Percentiles rank a stretch among this genome's conserved stretches.
Conservation (phyloP, 2,888 invertebrate genomes). For the Abscondita cerata region DNA sequence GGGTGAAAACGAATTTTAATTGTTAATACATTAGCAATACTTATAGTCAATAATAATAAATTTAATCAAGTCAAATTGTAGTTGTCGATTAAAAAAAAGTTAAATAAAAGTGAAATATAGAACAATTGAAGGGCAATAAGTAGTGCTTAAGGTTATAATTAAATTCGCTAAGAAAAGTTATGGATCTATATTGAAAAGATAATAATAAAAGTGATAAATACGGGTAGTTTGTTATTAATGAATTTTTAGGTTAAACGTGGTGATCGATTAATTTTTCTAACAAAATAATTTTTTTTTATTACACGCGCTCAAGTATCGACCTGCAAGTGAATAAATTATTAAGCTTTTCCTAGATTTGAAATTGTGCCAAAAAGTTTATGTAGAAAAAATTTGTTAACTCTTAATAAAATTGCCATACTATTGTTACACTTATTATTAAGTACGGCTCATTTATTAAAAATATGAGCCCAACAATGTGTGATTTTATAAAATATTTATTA, state of each 20-base stretch:
- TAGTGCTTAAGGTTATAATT: constrained; percentile 26
- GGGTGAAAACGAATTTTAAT: constrained; percentile 17
- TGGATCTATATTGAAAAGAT: constrained; percentile 8
- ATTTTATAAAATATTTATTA: constrained; percentile 27
- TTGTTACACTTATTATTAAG: constrained; percentile 10
- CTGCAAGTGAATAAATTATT: constrained; percentile 31
- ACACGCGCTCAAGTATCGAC: constrained; percentile 32
- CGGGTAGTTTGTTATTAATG: constrained; percentile 25
- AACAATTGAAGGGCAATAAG: constrained; percentile 31
- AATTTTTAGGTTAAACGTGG: constrained; percentile 15
- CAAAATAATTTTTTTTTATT: constrained; percentile 16
- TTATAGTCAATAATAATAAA: constrained; percentile 20
- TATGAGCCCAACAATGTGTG: constrained; percentile 19
- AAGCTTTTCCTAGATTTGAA: constrained; percentile 28
- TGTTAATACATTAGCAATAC: constrained; percentile 24
- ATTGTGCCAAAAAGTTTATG: constrained; percentile 27
- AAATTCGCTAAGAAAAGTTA: constrained; percentile 19
- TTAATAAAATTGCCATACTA: constrained; percentile 9
- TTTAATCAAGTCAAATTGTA: not conserved
- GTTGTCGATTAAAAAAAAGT: not conserved
- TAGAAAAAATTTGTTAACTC: constrained; percentile 5
- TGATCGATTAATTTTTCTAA: constrained; percentile 21
- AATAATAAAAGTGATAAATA: constrained; percentile 14
- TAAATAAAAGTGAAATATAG: constrained; percentile 23
- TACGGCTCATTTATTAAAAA: not conserved